Base-by-base conservation (phyloP, 2,797 vertebrate genomes). In the Tolypeutes matacus region DNA sequence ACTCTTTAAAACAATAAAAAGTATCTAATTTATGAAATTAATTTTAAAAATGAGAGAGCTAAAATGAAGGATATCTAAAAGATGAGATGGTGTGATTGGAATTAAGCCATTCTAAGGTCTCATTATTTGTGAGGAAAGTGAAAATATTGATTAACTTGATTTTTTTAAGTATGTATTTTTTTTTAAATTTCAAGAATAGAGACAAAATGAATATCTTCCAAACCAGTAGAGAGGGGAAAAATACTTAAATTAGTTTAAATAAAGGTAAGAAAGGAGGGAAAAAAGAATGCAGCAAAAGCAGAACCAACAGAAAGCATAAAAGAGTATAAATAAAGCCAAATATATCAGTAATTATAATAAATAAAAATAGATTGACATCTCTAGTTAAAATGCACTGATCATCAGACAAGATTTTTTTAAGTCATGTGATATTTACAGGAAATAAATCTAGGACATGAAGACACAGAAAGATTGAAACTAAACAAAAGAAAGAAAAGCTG, bases 1-100 rank as follows among this genome's bases (percentile, higher is more conserved):
- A 94, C 42, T 92, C 73, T 85, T 51, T 84, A 78, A 94, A 91
- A 94, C 17, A 88, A 39, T 75, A 84, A 39, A 53, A 95, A 84
- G 2, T 58, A 5, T 70, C 69, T 92, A 72, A 90, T 73, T 86
- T 95, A 87, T 73, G 13, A 84, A 76, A 10, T 15, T 62, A 85
- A 51, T 85, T 31, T 76, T 46, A 78, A 86, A 58, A 82, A 39
- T 39, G 15, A 87, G 20, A 75, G 51, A 62, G 7, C 15, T 85
- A 80, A 73, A 94, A 77, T 6, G 23, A 42, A 21, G 10, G 27
- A 39, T 14, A 73, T 49, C 5, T 51, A 46, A 25, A 84, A 93
- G 46, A 14, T 76, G 21, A 12, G 65, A 62, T 58, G 60, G 49
- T 36, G 51, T 90, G 36, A 89, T 56, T 82, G 56, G 9, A 95